Evolutionary conservation across 1,140 invertebrate genomes (phyloP).

Genomic region (Hypothenemus hampei): DNA sequence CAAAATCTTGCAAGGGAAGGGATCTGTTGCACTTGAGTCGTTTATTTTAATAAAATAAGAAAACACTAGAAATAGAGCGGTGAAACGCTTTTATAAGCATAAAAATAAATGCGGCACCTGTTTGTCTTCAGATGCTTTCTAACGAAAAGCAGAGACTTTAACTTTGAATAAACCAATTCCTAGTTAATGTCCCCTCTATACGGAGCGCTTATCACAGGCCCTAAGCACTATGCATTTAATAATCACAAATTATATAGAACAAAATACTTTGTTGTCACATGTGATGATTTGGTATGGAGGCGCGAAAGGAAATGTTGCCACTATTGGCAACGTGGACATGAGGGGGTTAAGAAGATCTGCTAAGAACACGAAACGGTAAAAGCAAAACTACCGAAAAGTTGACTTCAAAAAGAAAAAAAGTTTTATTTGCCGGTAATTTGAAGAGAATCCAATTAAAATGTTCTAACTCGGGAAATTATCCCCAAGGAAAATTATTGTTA

Average conservation of each 20-base stretch:
- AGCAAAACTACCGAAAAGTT: constrained; percentile 11
- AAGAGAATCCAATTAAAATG: constrained; percentile 33
- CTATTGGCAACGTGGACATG: background rate
- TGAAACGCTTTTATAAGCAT: no score
- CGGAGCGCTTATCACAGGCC: no score
- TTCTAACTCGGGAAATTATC: constrained; percentile 30
- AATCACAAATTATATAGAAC: background rate
- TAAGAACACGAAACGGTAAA: constrained; percentile 5
- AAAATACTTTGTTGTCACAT: background rate
- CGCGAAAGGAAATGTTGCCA: background rate
- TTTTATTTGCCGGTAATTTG: constrained; percentile 28
- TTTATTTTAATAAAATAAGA: no score
- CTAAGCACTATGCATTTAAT: no score
- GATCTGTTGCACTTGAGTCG: no score
- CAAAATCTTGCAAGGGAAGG: no score
- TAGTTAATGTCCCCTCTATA: no score
- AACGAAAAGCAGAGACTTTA: no score
- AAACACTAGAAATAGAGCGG: no score
- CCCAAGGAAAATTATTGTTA: constrained; percentile 32
- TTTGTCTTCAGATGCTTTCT: no score
- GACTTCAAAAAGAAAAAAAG: constrained; percentile 21
- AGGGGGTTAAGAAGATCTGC: constrained; percentile 7
- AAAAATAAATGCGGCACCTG: no score
- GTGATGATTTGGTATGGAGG: background rate
- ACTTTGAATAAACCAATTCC: no score